Evolutionary conservation across 53 echinoderm and acorn worm genomes (phyloP), one percentile per base, ranked within the genome.

Genomic region (Mesocentrotus franciscanus): DNA sequence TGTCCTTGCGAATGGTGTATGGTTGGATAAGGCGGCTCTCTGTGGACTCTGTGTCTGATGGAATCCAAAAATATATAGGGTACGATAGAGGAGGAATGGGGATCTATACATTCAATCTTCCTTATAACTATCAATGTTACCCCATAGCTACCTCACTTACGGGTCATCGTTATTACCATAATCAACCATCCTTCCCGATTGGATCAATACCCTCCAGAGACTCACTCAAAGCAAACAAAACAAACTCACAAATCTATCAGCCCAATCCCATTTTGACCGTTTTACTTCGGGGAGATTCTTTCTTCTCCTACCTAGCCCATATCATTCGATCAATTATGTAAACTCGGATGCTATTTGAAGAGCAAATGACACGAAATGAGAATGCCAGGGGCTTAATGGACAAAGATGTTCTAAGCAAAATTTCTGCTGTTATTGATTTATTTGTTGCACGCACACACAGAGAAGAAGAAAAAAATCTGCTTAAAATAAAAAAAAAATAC

Each of bases 281-380:
- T 76, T 76, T 13, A 76, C 76, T 79, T 79, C 39, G 39, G 79
- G 35, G 39, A 72, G 42, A 79, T 17, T 39, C 79, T 30, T 36
- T 39, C 39, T 79, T 59, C 18, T 30, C 60, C 30, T 59, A 55
- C 60, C 30, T 59, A 55, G 1, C 11, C 89, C 29, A 59, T 89
- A 89, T 89, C 89, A 59, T 60, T 58, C 89, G 89, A 89, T 89
- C 89, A 89, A 89, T 89, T 89, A 89, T 89, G 89, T 89, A 89
- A 89, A 89, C 89, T 89, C 89, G 89, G 59, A 60, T 89, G 89
- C 89, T 89, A 89, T 89, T 89, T 89, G 89, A 89, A 89, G 89
- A 89, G 60, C 60, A 89, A 89, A 89, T 29, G 58, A 89, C 89
- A 89, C 89, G 89, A 59, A 89, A 89, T 89, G 58, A 26, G 58